Base-by-base conservation (phyloP, 1,140 invertebrate species). In the Diorhabda carinulata region DNA sequence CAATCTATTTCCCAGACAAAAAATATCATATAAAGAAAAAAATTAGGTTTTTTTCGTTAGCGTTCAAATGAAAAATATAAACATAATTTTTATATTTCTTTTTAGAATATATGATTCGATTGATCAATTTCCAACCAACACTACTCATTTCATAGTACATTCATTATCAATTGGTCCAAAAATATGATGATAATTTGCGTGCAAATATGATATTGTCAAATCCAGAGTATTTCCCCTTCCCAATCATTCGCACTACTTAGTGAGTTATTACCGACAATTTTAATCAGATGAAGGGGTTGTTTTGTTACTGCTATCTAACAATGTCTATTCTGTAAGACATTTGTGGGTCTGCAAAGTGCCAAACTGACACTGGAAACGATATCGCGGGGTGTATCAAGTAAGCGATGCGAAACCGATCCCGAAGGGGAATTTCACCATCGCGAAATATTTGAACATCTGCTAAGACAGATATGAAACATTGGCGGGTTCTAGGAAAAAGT, bases 271-370 rank as follows among this genome's bases (percentile, higher is more conserved):
- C 59, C 25, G 57, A 59, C 43, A 52, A 57, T 67, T 67, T 67
- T 67, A 67, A 67, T 67, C 65, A n/a, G 65, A 67, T 67, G 59
- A 67, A 52, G n/a, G 65, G 45, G 52, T 9, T 67, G 65, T 67
- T 67, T 62, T 62, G 68, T 70, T 64, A 65, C 68, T 63, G 52
- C 42, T 60, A 64, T 64, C 62, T 52, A 67, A 25, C 56, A 52
- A 9, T 57, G 47, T 52, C 47, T 52, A 6, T 52, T 52, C n/a
- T 52, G 47, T 6, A 6, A 52, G 47, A 52, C 47, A n/a, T 52
- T 52, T 52, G 47, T 60, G 41, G 57, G 64, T 5, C 68, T 70
- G 68, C 68, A 41, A 68, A 70, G 56, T 70, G 68, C 68, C 57
- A 70, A 70, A 65, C 47, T 57, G 68, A 70, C 43, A 70, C 64